These are phyloP conservation scores for Todiramphus chloris DNA, from an alignment of 2,113 vertebrate genomes.

Conservation along the genomic window DNA sequence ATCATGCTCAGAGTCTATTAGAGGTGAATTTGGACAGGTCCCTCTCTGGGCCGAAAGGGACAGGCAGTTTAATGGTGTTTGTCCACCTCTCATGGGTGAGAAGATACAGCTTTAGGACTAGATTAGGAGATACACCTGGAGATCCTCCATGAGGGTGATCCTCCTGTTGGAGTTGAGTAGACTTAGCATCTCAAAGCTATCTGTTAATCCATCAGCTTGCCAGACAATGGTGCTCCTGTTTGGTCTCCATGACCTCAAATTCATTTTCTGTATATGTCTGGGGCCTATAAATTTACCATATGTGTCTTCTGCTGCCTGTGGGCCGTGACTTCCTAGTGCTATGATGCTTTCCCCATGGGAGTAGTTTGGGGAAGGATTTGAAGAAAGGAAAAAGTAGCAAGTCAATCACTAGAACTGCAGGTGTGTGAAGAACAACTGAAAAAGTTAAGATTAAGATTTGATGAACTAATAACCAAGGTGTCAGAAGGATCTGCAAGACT, in stretches of 20 bases:
- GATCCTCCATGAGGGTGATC: neutral
- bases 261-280: rapidly evolving
- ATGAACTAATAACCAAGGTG: neutral
- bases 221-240: neutral
- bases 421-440: neutral
- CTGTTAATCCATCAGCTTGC: neutral
- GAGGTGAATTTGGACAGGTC: neutral
- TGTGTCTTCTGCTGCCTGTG: neutral
- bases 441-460: neutral
- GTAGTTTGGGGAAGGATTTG: neutral
- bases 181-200: neutral
- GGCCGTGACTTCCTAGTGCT: neutral
- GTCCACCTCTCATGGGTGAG: rapidly evolving
- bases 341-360: neutral
- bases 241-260: neutral
- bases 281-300: neutral
- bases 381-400: neutral
- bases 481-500: neutral
- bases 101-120: neutral
- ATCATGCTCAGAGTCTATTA: neutral
- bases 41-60: neutral
- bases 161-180: neutral
- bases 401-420: neutral
- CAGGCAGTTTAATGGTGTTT: neutral
- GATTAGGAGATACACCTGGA: neutral